Base-by-base conservation (phyloP, 30 jellyfish, hydroid and myxozoan species). In the Sanderia malayensis region DNA sequence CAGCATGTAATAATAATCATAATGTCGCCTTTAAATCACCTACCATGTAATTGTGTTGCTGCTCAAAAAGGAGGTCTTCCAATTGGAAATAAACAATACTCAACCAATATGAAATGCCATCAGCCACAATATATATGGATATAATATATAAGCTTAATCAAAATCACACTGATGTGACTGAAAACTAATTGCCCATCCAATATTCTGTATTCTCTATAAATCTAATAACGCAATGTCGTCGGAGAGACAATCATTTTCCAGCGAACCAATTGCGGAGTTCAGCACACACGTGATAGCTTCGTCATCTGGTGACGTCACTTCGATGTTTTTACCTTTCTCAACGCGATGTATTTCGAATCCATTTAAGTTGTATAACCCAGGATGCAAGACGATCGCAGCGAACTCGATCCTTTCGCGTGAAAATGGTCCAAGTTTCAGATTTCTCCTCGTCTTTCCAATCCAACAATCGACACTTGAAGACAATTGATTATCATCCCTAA, bases 321-420 rank as follows among this genome's bases (percentile, higher is more conserved):
- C 67, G 55, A 65, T 32, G 18, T 49, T 70, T 13, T 20, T 21
- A 33, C 65, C 73, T 31, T 28, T 41, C 28, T 53, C 81, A 2
- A 18, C 19, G 33, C 28, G 33, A 46, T 2, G 22, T 2, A 77
- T 22, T 9, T 77, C 81, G 22, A 77, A 77, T 1, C 58, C 44
- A 44, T 77, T 77, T 55, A 77, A 66, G 67, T 77, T 46, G 34
- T 60, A 77, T 19, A 70, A 31, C 11, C 89, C 89, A 2, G 89
- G 81, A 55, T 77, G 27, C 26, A 67, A 49, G 0, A 59, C 73
- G 19, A 65, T 67, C 17, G 89, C 89, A 20, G 28, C 49, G 72
- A 77, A 77, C 8, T 11, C 44, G 26, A 66, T 45, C 11, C 26
- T 65, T 24, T 77, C 73, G 6, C 32, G 46, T 0, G 77, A 22